Percentiles rank a stretch among this genome's conserved stretches.
phyloP scores from a whole-genome alignment of 2,113 vertebrate genomes.

The Stegastes partitus region DNA sequence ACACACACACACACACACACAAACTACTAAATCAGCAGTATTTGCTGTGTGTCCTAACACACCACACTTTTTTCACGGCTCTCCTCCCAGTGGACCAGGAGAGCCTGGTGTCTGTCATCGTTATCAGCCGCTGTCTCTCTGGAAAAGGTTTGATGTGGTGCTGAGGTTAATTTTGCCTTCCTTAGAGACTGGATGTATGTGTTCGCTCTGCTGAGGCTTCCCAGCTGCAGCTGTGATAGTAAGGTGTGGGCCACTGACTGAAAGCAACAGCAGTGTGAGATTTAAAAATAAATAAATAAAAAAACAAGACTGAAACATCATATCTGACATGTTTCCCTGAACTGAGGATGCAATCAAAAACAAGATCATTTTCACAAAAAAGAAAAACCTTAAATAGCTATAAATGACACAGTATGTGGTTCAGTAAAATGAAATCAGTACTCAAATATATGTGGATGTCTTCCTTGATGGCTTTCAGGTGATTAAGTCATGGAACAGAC shows the following conservation, averaged over 20 bases:
- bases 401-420: too few species aligned
- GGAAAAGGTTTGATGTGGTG: slow-evolving; percentile 15
- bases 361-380: too few species aligned
- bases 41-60: slow-evolving; percentile 36
- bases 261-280: neutral
- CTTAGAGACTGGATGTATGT: slow-evolving; percentile 31
- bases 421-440: too few species aligned
- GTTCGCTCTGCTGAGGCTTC: neutral
- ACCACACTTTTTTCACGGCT: neutral
- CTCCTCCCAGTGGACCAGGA: slow-evolving; percentile 30
- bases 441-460: too few species aligned
- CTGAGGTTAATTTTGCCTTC: slow-evolving; percentile 57
- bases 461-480: too few species aligned
- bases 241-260: slow-evolving; percentile 16
- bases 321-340: too few species aligned
- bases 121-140: slow-evolving; percentile 25
- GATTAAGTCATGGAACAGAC: too few species aligned
- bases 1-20: too few species aligned
- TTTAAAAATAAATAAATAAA: too few species aligned
- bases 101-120: slow-evolving; percentile 33
- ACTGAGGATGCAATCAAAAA: too few species aligned
- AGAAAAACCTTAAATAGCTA: too few species aligned
- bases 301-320: too few species aligned
- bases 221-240: slow-evolving; percentile 10
- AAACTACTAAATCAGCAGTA: slow-evolving; percentile 38